Evolutionary conservation across 2,113 vertebrate species (phyloP).

Genomic region (Gorsachius goisagi): DNA sequence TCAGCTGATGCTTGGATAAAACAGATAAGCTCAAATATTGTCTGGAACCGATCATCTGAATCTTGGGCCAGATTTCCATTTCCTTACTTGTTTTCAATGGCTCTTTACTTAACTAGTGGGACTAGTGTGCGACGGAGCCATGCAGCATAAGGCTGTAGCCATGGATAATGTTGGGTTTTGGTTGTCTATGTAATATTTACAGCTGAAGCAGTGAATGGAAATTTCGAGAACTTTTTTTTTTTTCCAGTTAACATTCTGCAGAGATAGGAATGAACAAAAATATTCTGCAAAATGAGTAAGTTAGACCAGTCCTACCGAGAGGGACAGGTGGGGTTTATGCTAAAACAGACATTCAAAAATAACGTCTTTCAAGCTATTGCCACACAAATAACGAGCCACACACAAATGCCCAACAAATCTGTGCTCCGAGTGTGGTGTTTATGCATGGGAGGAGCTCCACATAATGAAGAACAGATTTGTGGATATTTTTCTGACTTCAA

Average conservation of each 20-base stretch:
- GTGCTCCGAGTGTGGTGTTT: neutral
- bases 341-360: neutral
- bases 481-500: neutral
- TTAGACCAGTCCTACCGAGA: neutral
- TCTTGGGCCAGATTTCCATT: neutral
- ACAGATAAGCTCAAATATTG: neutral
- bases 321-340: neutral
- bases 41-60: neutral
- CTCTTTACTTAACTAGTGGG: neutral
- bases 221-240: neutral
- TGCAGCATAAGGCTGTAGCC: neutral
- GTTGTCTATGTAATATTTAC: neutral
- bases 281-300: neutral
- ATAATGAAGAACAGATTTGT: neutral
- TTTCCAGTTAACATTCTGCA: neutral
- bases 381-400: neutral
- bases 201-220: neutral
- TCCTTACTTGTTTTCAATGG: neutral
- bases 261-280: neutral
- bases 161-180: neutral
- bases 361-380: neutral
- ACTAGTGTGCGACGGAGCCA: neutral
- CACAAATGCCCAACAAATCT: neutral
- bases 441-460: neutral
- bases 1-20: slow-evolving; percentile 29